phyloP scores from a whole-genome alignment of 2,797 vertebrate species.

The Morus bassanus region DNA sequence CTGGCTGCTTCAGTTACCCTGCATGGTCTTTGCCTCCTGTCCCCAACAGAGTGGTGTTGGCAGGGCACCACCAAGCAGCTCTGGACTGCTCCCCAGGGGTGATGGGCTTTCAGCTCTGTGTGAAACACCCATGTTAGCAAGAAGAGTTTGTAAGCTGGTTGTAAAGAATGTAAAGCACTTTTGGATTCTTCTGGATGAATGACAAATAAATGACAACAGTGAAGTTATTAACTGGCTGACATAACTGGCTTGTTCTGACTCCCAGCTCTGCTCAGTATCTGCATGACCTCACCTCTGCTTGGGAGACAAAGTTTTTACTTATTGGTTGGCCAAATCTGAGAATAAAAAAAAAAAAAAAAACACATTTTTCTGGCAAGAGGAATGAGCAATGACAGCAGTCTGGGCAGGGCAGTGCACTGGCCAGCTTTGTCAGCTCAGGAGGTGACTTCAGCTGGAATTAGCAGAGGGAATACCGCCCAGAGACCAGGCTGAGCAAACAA shows the following conservation, averaged over 20 bases:
- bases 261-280: constrained; percentile 36
- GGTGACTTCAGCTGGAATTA: constrained; percentile 63
- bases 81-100: not conserved
- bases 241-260: constrained; percentile 55
- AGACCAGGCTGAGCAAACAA: constrained; percentile 31
- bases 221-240: constrained; percentile 63
- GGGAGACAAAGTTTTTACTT: constrained; percentile 55
- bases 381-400: constrained; percentile 58
- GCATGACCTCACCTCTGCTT: constrained; percentile 60
- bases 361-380: constrained; percentile 6
- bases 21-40: not conserved
- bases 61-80: not conserved
- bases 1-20: not conserved
- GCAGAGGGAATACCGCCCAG: constrained; percentile 23
- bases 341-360: not conserved
- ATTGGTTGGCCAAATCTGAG: constrained; percentile 46
- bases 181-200: constrained; percentile 67
- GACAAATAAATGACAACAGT: constrained; percentile 66
- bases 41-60: rapidly evolving
- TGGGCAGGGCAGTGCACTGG: constrained; percentile 4
- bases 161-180: constrained; percentile 61
- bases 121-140: not conserved
- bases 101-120: rapidly evolving
- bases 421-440: constrained; percentile 54
- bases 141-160: constrained; percentile 6